A percentile compares a stretch with the other conserved stretches of the same genome.
These are phyloP conservation scores for Bradypodion ventrale DNA, from an alignment of 2,797 vertebrate genomes.

Conservation along the genomic window DNA sequence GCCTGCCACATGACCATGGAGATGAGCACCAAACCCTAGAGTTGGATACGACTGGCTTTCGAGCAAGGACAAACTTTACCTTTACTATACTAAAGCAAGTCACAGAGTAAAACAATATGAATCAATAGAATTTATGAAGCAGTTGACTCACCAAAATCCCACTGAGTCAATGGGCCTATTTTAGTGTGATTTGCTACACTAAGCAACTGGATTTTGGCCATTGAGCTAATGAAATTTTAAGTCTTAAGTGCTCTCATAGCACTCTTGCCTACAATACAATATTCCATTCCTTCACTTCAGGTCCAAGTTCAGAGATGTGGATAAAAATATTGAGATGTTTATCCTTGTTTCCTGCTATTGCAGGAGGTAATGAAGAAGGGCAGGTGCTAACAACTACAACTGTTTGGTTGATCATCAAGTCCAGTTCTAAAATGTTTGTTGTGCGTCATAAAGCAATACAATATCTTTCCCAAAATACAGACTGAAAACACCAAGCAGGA, in stretches of 20 bases:
- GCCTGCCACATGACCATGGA: no score
- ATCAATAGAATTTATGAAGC: no score
- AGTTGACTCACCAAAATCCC: no score
- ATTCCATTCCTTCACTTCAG: not conserved
- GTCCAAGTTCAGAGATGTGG: not conserved
- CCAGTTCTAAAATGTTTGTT: constrained; percentile 4
- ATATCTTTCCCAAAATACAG: constrained; percentile 41
- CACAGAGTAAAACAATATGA: no score
- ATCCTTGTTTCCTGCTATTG: not conserved
- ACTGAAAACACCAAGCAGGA: constrained; percentile 38
- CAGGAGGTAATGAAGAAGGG: not conserved
- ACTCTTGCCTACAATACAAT: not conserved
- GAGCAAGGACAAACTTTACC: no score
- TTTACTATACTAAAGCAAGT: no score
- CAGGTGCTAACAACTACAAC: not conserved
- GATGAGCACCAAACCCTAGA: no score
- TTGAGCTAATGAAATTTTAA: not conserved
- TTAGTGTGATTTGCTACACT: no score
- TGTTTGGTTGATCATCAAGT: not conserved
- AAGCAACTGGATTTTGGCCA: no score
- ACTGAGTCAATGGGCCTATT: no score
- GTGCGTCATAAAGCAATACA: constrained; percentile 26
- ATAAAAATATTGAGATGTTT: not conserved
- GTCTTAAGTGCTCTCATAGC: not conserved
- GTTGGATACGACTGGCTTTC: no score